Conservation (phyloP, 2,113 vertebrate species). For the Rhabdornis inornatus region DNA sequence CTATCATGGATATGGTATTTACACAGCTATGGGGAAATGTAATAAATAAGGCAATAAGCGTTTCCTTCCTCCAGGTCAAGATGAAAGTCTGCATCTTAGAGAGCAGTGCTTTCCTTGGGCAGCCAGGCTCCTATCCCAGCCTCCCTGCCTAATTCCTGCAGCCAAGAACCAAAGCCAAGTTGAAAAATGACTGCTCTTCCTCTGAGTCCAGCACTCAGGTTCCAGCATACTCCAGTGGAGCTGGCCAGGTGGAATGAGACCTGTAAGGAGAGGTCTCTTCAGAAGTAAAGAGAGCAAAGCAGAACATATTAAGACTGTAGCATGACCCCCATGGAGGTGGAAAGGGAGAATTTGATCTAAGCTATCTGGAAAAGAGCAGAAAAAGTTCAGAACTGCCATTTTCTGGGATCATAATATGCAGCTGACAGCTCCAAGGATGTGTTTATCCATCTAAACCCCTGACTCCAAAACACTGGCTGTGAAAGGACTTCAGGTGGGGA, state of each 20-base stretch:
- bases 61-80: conserved; percentile 9
- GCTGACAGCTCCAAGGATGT: neutral
- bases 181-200: neutral
- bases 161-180: neutral
- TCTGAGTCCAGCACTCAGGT: neutral
- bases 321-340: neutral
- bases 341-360: neutral
- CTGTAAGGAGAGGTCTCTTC: neutral
- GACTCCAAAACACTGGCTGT: neutral
- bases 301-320: neutral
- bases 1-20: conserved; percentile 68
- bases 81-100: conserved; percentile 24
- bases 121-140: conserved; percentile 6
- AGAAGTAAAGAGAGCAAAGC: neutral
- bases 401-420: neutral
- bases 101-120: neutral
- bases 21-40: conserved; percentile 49
- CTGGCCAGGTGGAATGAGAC: neutral
- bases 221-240: neutral
- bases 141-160: neutral
- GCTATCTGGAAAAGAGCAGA: neutral
- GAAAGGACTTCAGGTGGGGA: neutral
- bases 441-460: neutral
- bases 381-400: neutral
- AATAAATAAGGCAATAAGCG: conserved; percentile 56